Base-by-base conservation (phyloP, 2,113 vertebrate genomes). In the Abramis brama region DNA sequence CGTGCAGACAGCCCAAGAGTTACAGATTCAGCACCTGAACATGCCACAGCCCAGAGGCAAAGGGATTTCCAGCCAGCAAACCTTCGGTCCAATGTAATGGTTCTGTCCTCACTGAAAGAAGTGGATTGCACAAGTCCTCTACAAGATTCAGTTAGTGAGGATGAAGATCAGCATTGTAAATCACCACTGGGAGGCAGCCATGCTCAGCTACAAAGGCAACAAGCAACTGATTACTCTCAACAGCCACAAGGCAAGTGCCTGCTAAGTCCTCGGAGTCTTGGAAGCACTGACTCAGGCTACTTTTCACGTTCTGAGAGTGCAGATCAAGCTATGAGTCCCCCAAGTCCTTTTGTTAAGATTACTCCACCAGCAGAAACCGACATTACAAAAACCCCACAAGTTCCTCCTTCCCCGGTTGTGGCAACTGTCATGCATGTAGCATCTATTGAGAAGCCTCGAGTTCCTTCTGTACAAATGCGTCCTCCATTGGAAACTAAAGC, bases 251-350 rank as follows among this genome's bases (percentile, higher is more conserved):
- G 93, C 4, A 99, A 99, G 89, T 96, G 95, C 89, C 94, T 99
- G 4, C 90, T 99, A 55, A 99, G 98, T 79, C 98, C 98, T 9
- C 95, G 98, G 82, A 99, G 98, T 92, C 92, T 99, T 83, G 98
- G 98, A 66, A 99, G 98, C 79, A 99, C 98, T 2, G 98, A 99
- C 88, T 99, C 98, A 0, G 98, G 98, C 36, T 99, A 99, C 90
- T 99, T 99, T 85, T 99, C 98, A 43, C 96, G 98, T 50, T 99
- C 98, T 1, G 98, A 99, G 92, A 99, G 98, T 91, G 96, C 97
- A 0, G 98, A 99, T 90, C 98, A 99, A 90, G 96, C 97, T 1
- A 97, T 96, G 95, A 98, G 97, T 86, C 97, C 98, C 6, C 95
- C 97, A 2, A 96, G 96, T 87, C 96, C 97, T 23, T 97, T 97